Conservation (phyloP, 2,888 invertebrate species). For the Athalia cordata region DNA sequence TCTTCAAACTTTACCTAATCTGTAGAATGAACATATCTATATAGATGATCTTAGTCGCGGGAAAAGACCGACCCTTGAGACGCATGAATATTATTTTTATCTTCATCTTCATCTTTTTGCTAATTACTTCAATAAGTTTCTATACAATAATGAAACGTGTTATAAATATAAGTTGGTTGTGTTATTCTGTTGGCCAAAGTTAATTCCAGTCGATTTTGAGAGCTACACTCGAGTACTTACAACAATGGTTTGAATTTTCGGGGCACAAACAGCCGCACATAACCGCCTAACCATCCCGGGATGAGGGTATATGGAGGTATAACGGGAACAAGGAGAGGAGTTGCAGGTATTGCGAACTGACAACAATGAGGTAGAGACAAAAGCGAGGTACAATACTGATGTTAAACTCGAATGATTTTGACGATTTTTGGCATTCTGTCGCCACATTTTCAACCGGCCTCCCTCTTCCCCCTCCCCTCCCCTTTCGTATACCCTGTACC, state of each 20-base stretch:
- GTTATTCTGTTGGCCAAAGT: conserved; percentile 3
- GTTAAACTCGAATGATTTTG: conserved; percentile 73
- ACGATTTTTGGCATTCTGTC: conserved; percentile 70
- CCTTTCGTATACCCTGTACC: no score
- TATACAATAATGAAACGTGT: no score
- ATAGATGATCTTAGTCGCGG: no score
- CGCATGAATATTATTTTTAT: no score
- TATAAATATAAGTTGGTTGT: no score
- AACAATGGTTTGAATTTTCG: conserved; percentile 59
- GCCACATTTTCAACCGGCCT: conserved; percentile 4
- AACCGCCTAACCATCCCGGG: conserved; percentile 16
- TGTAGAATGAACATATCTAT: no score
- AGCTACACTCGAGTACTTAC: conserved; percentile 20
- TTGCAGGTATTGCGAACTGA: conserved; percentile 58
- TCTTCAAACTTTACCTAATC: no score
- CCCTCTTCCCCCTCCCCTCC: not conserved
- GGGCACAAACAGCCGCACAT: conserved; percentile 54
- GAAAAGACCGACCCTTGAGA: no score
- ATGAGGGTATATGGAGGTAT: not conserved
- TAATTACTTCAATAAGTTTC: no score
- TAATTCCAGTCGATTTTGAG: conserved; percentile 40
- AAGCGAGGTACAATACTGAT: conserved; percentile 71
- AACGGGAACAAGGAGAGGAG: not conserved
- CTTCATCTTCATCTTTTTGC: no score
- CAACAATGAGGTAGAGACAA: conserved; percentile 72